Base-by-base conservation (phyloP, 2,888 invertebrate genomes). In the Plebejus argus region DNA sequence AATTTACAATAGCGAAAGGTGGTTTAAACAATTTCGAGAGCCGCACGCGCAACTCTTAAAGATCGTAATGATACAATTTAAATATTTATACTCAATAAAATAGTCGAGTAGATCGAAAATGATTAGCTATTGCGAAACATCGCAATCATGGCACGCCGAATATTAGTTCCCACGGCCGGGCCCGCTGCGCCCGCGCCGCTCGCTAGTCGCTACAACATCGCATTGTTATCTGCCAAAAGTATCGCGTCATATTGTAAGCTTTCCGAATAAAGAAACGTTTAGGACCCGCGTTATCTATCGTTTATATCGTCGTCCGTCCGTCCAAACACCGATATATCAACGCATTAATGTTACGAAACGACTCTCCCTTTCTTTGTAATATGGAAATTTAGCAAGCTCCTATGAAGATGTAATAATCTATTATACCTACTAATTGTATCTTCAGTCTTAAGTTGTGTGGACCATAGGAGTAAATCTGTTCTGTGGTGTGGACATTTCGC, bases 191-290 rank as follows among this genome's bases (percentile, higher is more conserved):
- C 66, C 18, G 86, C 86, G 86, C 53, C 53, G 15, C 53, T 81
- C 83, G 87, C 84, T 86, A 86, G 85, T 82, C 86, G 88, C 88
- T 90, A 91, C 91, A 92, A 87, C 92, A 92, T 93, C 93, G 91
- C 89, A 91, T 91, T 90, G 91, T 91, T 93, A 93, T 93, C 93
- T 93, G 92, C 92, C 91, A 93, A 93, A 93, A 93, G 92, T 92
- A 93, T 93, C 92, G 88, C 91, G 91, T 93, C 93, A 93, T 91
- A 92, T 93, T 93, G 91, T 93, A 92, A 89, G 88, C 90, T 91
- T 92, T 92, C 91, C 90, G 91, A 90, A 90, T 88, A 91, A 92
- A 91, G 87, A 87, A 91, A 91, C 90, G 91, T 81, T 77, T 77
- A 80, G 76, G 78, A 78, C 89, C 86, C 87, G 85, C 85, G 85